These are phyloP conservation scores for Apamea epomidion DNA, from an alignment of 2,888 invertebrate genomes.

Conservation along the genomic window DNA sequence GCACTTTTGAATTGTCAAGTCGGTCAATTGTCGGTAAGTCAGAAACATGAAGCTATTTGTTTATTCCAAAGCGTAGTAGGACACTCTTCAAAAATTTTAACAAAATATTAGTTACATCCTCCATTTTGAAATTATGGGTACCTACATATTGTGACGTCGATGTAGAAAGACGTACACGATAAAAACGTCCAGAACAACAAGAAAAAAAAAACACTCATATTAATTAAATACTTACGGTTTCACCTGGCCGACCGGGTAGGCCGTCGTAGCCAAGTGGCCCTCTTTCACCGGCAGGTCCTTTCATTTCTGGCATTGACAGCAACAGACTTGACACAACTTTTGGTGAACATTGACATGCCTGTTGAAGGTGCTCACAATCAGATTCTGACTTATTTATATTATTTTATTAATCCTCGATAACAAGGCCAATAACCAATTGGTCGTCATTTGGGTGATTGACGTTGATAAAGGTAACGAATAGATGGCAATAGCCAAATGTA, in stretches of 20 bases:
- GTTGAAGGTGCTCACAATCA: constrained; percentile 30
- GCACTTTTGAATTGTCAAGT: neutral
- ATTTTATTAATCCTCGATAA: neutral
- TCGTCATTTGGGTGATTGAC: no score
- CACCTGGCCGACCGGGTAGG: constrained; percentile 70
- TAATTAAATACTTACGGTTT: constrained; percentile 29
- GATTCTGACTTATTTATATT: neutral
- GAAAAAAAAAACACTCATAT: neutral
- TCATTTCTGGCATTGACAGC: constrained; percentile 79
- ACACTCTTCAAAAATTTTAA: neutral
- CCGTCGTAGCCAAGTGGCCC: constrained; percentile 86
- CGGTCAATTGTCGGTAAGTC: no score
- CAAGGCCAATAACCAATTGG: neutral
- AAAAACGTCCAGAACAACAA: neutral
- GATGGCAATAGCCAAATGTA: neutral
- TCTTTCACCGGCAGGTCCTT: constrained; percentile 89
- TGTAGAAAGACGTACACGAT: neutral
- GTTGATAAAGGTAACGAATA: neutral
- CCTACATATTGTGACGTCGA: neutral
- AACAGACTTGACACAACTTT: constrained; percentile 75
- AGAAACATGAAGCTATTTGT: neutral
- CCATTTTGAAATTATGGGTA: neutral
- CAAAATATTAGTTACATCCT: neutral
- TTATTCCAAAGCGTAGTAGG: neutral
- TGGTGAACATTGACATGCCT: constrained; percentile 81